Base-by-base conservation (phyloP, 2,113 vertebrate genomes). In the Hippocampus comes region DNA sequence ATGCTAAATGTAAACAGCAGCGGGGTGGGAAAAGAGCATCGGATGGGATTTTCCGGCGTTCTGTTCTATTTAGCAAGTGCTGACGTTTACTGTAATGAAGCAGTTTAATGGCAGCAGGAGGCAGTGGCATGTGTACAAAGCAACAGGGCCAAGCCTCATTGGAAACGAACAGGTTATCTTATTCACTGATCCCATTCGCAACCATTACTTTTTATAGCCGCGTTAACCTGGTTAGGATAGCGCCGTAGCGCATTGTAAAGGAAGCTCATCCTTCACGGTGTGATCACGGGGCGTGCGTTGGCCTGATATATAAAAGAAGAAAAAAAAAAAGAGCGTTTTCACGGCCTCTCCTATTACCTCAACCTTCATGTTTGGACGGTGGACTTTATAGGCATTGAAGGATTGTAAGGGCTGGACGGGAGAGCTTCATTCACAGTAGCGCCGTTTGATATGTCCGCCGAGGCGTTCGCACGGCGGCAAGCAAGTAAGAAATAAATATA, bases 81-180 rank as follows among this genome's bases (percentile, higher is more conserved):
- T 71, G 73, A 70, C 77, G 87, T 82, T 75, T 67, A 60, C 59
- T 77, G 63, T 46, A 70, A 80, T 27, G 74, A 64, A 67, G 70
- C 27, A 11, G 63, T 82, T 78, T 74, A 72, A 81, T 78, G 78
- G 69, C 63, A 46, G 67, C 41, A 25, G 64, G 34, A 83, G 65
- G 53, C 78, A 71, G 70, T 71, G 78, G 63, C 79, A 73, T 82
- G 81, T 82, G 87, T 86, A 88, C 68, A 88, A 90, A 84, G 73
- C 82, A 87, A 83, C 65, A 83, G 80, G 82, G 41, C 80, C 75
- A 51, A 70, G 75, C 83, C 77, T 84, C 57, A 48, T 78, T 83
- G 76, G 84, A 91, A 88, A 90, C 90, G 78, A 90, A 86, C 78
- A 81, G 72, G 91, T 92, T 85, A 90, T 86, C 88, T 88, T 89